Conservation (phyloP, 2,888 invertebrate genomes). For the Ferdinandea cuprea region DNA sequence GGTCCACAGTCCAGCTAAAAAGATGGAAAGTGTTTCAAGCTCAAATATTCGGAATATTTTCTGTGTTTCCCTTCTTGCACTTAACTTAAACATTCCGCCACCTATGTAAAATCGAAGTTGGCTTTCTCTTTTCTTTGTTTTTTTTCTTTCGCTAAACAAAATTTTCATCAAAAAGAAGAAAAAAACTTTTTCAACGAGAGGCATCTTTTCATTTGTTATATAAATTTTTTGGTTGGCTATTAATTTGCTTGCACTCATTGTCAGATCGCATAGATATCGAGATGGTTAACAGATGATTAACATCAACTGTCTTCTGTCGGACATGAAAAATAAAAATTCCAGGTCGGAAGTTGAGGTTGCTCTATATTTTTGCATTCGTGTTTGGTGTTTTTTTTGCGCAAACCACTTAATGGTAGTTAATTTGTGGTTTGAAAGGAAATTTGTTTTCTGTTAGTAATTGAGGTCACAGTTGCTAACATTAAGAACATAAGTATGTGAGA, state of each 20-base stretch:
- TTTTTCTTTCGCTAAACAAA: conserved; percentile 24
- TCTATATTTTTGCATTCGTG: too few relatives aligned
- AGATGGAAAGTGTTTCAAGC: conserved; percentile 16
- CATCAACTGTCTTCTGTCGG: conserved; percentile 4
- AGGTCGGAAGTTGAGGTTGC: conserved; percentile 26
- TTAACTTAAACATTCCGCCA: conserved; percentile 14
- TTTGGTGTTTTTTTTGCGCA: neutral
- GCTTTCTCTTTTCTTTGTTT: conserved; percentile 72
- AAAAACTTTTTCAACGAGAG: conserved; percentile 17
- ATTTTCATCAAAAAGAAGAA: neutral
- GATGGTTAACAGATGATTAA: neutral
- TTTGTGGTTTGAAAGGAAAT: conserved; percentile 26
- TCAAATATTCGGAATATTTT: conserved; percentile 13
- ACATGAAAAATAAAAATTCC: conserved; percentile 6
- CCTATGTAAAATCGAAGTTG: conserved; percentile 47
- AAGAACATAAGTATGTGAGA: conserved; percentile 27
- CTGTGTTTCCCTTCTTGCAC: neutral
- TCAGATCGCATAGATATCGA: neutral
- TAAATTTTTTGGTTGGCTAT: conserved; percentile 2
- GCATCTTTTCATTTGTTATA: conserved; percentile 18
- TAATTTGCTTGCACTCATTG: neutral
- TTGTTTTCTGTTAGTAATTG: neutral
- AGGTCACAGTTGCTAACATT: conserved; percentile 8
- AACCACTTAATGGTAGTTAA: conserved; percentile 38
- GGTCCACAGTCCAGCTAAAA: neutral